A percentile compares a stretch with the other conserved stretches of the same genome.
These are phyloP conservation scores for Protonemura montana DNA, from an alignment of 2,888 invertebrate species.

Conservation along the genomic window DNA sequence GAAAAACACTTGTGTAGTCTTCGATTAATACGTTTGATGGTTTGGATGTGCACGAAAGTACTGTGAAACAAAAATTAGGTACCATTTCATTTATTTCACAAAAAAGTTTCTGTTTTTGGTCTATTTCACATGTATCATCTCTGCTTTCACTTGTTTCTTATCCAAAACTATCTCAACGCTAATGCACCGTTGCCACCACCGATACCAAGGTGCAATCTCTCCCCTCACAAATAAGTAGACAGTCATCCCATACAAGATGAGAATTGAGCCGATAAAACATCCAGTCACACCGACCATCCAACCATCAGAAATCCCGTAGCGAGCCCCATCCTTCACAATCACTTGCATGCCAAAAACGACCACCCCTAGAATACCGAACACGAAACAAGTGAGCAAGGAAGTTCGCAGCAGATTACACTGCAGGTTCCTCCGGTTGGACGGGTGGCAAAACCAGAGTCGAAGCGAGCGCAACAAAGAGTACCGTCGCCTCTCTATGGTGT, in stretches of 20 bases:
- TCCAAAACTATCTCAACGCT: conserved; percentile 15
- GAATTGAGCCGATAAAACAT: not conserved
- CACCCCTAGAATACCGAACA: not conserved
- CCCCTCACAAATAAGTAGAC: conserved; percentile 36
- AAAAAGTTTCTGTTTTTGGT: not conserved
- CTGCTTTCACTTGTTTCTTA: conserved; percentile 9
- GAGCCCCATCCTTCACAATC: not conserved
- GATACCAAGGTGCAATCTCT: conserved; percentile 32
- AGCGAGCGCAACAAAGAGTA: conserved; percentile 27
- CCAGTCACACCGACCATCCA: conserved; percentile 27
- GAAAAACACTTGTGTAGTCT: no score
- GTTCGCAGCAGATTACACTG: conserved; percentile 1
- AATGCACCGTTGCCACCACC: conserved; percentile 38
- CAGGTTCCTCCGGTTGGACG: not conserved
- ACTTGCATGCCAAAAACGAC: conserved; percentile 17
- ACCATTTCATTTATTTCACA: not conserved
- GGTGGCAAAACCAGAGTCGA: conserved; percentile 20
- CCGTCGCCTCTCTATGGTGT: conserved; percentile 34
- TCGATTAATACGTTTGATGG: no score
- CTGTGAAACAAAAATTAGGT: not conserved
- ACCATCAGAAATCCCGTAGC: not conserved
- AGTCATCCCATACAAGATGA: conserved; percentile 31
- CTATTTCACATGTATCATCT: not conserved
- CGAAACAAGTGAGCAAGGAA: conserved; percentile 1
- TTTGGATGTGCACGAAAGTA: no score